Evolutionary conservation across 2,888 invertebrate species (phyloP), one percentile per base, ranked within the genome.

Genomic region (Lysandra coridon): DNA sequence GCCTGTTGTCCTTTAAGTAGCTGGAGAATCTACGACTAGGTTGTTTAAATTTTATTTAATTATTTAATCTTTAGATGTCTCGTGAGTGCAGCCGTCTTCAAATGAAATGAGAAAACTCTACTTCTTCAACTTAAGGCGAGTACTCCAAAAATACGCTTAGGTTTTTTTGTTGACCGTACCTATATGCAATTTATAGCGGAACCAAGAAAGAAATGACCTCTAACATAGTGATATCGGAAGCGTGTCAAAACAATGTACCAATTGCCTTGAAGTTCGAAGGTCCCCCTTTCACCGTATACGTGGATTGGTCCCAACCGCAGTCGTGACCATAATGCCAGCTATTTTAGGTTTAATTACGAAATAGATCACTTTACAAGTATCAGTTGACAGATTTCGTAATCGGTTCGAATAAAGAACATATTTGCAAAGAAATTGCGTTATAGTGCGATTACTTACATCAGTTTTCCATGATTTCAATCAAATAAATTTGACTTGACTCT

Each of bases 221-320:
- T 53, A 57, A 57, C 30, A 57, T 17, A 33, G 33, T 57, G 44
- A 57, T 76, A 53, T 57, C 53, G 76, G 76, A 76, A 76, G 57
- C 30, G 30, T 76, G 76, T 57, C 76, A 76, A 76, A 76, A 76
- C 76, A 57, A 76, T 76, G 53, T 76, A 76, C 76, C 53, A 33
- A 53, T 76, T 17, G 74, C 79, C 79, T 79, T 79, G 79, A 74
- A 7, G n/a, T 79, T 44, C 73, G 80, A 83, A 83, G 83, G 84
- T 82, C 80, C 79, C 79, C 84, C 84, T 83, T 84, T 84, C 83
- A 84, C 83, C 81, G 30, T 75, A 75, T 49, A 69, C 33, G 33
- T 69, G 12, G 69, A 69, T 69, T 69, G 69, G 69, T 69, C 5
- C 69, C 37, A 69, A 69, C 69, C 69, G 69, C 69, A 76, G 53